These are phyloP conservation scores for Enteromius fasciolatus DNA, from an alignment of 2,797 vertebrate genomes.

Conservation along the genomic window DNA sequence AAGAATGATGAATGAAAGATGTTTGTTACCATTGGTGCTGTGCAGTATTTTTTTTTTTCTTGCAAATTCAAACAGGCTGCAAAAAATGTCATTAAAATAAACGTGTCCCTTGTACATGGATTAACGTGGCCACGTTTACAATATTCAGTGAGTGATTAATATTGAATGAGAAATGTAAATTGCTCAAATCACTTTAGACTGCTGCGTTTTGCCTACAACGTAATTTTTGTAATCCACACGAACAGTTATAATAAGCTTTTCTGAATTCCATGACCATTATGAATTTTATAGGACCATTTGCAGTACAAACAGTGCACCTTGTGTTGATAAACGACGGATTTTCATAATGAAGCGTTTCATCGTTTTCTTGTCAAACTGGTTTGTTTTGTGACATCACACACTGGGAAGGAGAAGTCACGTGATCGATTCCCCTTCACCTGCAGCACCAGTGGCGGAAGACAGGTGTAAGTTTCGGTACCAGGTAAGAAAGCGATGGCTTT, in stretches of 20 bases:
- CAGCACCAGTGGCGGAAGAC: conserved; percentile 27
- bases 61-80: neutral
- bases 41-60: neutral
- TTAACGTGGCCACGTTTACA: neutral
- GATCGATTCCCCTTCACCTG: conserved; percentile 44
- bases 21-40: neutral
- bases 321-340: neutral
- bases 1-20: neutral
- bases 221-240: neutral
- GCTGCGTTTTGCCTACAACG: neutral
- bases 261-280: no score
- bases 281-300: neutral
- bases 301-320: no score
- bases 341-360: neutral
- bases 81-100: neutral
- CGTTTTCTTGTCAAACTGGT: conserved; percentile 22
- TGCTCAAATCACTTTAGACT: neutral
- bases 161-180: neutral
- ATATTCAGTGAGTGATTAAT: neutral
- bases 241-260: neutral
- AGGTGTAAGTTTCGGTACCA: conserved; percentile 35
- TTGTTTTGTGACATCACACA: conserved; percentile 40
- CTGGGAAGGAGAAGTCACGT: conserved; percentile 51
- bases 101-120: neutral
- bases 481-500: conserved; percentile 33